Evolutionary conservation across 2,888 invertebrate species (phyloP).

Genomic region (Prostheceraeus crozeri): DNA sequence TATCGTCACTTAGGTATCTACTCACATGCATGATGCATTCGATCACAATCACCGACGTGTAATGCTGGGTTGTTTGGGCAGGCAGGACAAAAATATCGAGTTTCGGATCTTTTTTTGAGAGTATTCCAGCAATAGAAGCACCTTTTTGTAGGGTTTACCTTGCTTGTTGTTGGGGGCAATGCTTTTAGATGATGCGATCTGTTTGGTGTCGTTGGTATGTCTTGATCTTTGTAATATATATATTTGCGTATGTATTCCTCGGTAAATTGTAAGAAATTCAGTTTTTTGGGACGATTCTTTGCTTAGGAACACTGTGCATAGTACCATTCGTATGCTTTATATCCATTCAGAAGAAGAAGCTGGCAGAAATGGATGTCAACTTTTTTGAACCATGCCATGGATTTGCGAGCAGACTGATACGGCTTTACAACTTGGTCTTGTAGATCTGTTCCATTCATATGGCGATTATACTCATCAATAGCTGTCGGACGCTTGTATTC

Average conservation of each 20-base stretch:
- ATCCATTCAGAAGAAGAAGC: slow-evolving; percentile 18
- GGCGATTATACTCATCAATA: slow-evolving; percentile 12
- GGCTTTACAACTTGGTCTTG: too few relatives aligned
- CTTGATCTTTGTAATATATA: slow-evolving; percentile 21
- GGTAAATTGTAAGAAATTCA: slow-evolving; percentile 15
- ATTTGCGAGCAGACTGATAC: slow-evolving; percentile 25
- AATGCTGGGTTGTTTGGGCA: too few relatives aligned
- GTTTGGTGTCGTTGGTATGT: too few relatives aligned
- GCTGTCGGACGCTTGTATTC: background rate
- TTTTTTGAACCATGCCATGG: slow-evolving; percentile 20
- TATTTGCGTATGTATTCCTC: slow-evolving; percentile 14
- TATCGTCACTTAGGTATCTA: too few relatives aligned
- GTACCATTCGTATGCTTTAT: slow-evolving; percentile 10
- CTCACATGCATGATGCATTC: too few relatives aligned
- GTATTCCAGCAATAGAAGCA: slow-evolving; percentile 19
- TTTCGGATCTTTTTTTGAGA: slow-evolving; percentile 13
- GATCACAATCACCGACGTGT: too few relatives aligned
- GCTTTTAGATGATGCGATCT: slow-evolving; percentile 20
- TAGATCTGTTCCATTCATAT: slow-evolving; percentile 21
- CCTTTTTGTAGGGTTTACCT: slow-evolving; percentile 19
- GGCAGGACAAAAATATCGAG: too few relatives aligned
- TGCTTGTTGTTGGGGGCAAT: slow-evolving; percentile 5
- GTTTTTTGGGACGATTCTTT: slow-evolving; percentile 4
- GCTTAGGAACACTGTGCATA: slow-evolving; percentile 21
- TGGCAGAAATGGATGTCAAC: slow-evolving; percentile 15